Evolutionary conservation across 2,797 vertebrate genomes (phyloP), one percentile per base, ranked within the genome.

Genomic region (Tarsius wallacei): DNA sequence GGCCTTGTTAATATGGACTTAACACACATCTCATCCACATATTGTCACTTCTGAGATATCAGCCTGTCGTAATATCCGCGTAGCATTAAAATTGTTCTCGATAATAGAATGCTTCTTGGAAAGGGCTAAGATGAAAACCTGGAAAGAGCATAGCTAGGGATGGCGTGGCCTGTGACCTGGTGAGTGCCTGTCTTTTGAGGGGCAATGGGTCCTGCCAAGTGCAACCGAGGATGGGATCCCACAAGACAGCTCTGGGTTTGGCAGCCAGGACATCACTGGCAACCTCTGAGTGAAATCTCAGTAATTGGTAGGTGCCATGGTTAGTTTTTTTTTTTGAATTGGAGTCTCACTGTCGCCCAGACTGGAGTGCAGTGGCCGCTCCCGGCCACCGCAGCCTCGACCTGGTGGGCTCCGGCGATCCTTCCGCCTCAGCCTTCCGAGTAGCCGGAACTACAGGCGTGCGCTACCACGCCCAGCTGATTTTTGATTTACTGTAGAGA

Each of bases 31-130:
- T 47, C 8, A 81, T 61, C 7, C 12, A 14, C 24, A 22, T 76
- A 85, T 63, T 87, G 9, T 81, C 42, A 81, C 14, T 94, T 94
- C 81, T 87, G 21, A 88, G 81, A 61, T 91, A 91, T 74, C 82
- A 68, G 0, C 33, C 71, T 51, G 19, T 55, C 73, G 71, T 22
- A 61, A 80, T 55, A 78, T 80, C 57, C 28, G 17, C 12, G 12
- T 36, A 57, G 36, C 4, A 6, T 90, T 90, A 76, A 71, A 91
- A 51, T 59, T 68, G 21, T 13, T 74, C 42, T 91, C 17, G 81
- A 47, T 53, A 74, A 68, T 88, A 49, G 2, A 12, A 61, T 88
- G n/a, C 81, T 68, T 55, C 33, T 78, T 88, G 80, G 15, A 68
- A 85, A 55, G 31, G 24, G 21, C 15, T 90, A 22, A 12, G 42